A percentile compares a stretch with the other conserved stretches of the same genome.
Evolutionary conservation across 2,888 invertebrate genomes (phyloP).

Genomic region (Aphidius colemani): DNA sequence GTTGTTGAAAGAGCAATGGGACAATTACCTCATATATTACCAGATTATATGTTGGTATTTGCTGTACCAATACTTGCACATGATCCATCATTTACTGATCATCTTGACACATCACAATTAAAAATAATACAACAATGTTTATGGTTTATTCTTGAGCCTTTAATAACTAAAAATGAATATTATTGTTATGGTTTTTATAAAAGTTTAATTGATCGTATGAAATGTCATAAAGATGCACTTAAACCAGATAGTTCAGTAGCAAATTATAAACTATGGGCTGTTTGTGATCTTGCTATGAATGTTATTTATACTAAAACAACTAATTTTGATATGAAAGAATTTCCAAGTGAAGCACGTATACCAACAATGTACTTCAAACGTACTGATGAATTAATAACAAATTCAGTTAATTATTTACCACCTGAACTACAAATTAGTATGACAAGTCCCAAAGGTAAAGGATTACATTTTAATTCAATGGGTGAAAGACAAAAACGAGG

Average conservation of each 20-base stretch:
- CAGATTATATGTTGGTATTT: conserved; percentile 97
- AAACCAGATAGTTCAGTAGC: conserved; percentile 80
- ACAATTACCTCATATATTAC: conserved; percentile 86
- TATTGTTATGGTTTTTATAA: conserved; percentile 96
- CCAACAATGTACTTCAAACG: conserved; percentile 90
- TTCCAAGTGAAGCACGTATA: conserved; percentile 82
- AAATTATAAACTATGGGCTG: conserved; percentile 93
- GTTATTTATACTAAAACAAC: conserved; percentile 85
- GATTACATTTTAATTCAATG: conserved; percentile 51
- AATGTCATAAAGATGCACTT: conserved; percentile 89
- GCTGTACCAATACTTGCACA: conserved; percentile 96
- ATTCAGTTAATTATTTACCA: conserved; percentile 81
- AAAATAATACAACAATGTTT: conserved; percentile 83
- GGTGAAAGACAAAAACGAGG: conserved; percentile 55
- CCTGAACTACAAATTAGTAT: conserved; percentile 73
- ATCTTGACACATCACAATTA: conserved; percentile 78
- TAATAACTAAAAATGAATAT: conserved; percentile 90
- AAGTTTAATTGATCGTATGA: conserved; percentile 91
- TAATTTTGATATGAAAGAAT: conserved; percentile 88
- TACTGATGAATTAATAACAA: conserved; percentile 73
- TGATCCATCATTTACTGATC: conserved; percentile 80
- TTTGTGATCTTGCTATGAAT: conserved; percentile 93
- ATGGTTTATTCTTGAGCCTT: conserved; percentile 92
- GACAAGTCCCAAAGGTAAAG: conserved; percentile 58
- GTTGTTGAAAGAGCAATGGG: conserved; percentile 61